Conservation (phyloP, 1,140 invertebrate species). For the Ostrea denselamellosa region DNA sequence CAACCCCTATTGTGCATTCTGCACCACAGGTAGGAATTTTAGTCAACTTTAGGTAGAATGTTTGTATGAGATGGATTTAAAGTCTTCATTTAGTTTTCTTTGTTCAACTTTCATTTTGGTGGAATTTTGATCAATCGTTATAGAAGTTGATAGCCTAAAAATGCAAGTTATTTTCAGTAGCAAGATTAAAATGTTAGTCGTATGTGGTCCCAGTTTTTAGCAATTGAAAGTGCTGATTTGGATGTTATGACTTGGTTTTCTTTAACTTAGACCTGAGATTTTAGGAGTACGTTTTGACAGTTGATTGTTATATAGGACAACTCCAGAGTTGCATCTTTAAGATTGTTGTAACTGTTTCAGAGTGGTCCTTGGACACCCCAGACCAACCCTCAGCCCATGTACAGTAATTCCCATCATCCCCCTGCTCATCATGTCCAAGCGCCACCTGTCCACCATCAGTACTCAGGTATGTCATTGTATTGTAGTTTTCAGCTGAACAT, state of each 20-base stretch:
- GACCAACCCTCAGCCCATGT: not conserved
- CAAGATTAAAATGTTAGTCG: no score
- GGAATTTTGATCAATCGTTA: no score
- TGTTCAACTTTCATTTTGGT: no score
- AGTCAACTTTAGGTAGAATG: not conserved
- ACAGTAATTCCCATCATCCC: not conserved
- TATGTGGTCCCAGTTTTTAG: no score
- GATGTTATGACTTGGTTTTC: not conserved
- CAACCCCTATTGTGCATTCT: not conserved
- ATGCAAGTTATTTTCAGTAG: no score
- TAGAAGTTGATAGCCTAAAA: no score
- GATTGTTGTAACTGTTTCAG: not conserved
- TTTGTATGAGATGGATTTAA: not conserved
- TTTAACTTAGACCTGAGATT: not conserved
- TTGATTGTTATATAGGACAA: not conserved
- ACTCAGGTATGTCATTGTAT: no score
- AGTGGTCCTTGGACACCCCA: slow-evolving; percentile 8
- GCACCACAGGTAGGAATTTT: not conserved
- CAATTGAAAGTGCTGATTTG: no score
- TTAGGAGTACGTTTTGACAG: not conserved
- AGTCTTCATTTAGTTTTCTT: not conserved
- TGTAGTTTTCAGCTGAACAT: not conserved
- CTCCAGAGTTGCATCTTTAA: not conserved
- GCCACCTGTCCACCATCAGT: not conserved
- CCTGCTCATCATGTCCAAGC: not conserved